These are phyloP conservation scores for Triops cancriformis DNA, from an alignment of 1,140 invertebrate species.

Conservation along the genomic window DNA sequence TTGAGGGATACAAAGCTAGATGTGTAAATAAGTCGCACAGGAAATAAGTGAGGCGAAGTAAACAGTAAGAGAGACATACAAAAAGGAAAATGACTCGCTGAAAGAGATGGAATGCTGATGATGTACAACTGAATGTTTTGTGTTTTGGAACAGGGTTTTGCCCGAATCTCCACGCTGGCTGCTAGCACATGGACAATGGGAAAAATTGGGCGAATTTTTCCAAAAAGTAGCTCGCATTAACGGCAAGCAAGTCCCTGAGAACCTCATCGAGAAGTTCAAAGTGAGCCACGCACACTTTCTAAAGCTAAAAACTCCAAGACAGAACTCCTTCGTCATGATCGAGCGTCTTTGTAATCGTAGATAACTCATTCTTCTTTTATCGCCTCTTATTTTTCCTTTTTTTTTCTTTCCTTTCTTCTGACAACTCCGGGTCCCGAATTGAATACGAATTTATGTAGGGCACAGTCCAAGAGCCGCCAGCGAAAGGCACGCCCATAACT, in stretches of 20 bases:
- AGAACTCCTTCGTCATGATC: not conserved
- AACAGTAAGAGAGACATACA: too few species aligned
- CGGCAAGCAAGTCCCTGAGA: slow-evolving; percentile 27
- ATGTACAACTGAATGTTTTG: not conserved
- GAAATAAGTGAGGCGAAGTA: too few species aligned
- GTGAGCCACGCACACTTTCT: slow-evolving; percentile 17
- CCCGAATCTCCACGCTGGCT: slow-evolving; percentile 38
- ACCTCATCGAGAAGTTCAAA: slow-evolving; percentile 27
- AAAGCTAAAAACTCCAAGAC: slow-evolving; percentile 9
- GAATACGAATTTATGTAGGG: slow-evolving; percentile 26
- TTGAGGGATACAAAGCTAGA: too few species aligned
- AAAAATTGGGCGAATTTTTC: slow-evolving; percentile 32
- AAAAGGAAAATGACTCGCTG: too few species aligned
- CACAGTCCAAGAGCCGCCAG: not conserved
- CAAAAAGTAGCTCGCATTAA: slow-evolving; percentile 35
- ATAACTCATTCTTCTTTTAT: slow-evolving; percentile 24
- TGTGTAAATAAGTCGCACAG: too few species aligned
- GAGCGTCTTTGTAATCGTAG: not conserved
- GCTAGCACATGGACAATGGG: slow-evolving; percentile 30
- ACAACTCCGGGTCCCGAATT: slow-evolving; percentile 28
- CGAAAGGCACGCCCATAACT: not conserved
- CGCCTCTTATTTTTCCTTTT: too few species aligned
- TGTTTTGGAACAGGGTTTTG: slow-evolving; percentile 32
- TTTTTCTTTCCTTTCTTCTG: slow-evolving; percentile 8
- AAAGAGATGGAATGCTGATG: too few species aligned